phyloP scores from a whole-genome alignment of 2,888 invertebrate species.

The Tenthredo scrophulariae region DNA sequence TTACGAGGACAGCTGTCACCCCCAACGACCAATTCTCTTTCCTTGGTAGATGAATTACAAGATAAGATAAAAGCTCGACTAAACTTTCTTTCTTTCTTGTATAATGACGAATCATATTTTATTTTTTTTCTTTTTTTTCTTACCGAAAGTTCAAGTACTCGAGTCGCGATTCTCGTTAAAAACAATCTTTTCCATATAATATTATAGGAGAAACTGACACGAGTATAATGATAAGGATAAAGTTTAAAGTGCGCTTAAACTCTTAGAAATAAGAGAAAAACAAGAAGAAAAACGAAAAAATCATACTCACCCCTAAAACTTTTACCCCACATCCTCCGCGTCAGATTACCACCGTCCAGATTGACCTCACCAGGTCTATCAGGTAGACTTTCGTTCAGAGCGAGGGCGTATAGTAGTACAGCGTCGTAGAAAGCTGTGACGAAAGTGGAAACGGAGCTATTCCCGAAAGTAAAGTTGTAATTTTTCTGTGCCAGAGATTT shows the following conservation, averaged over 20 bases:
- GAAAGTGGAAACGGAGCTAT: constrained; percentile 92
- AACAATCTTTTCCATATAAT: not conserved
- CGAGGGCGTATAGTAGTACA: constrained; percentile 94
- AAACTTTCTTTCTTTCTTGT: not conserved
- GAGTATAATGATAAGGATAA: not conserved
- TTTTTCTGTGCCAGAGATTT: constrained; percentile 84
- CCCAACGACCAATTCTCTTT: not conserved
- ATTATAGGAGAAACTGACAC: not conserved
- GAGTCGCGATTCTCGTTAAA: not conserved
- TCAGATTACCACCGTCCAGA: constrained; percentile 91
- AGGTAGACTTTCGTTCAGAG: constrained; percentile 91
- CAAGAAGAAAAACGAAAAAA: not conserved
- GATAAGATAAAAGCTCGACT: not conserved
- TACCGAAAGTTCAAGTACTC: not conserved
- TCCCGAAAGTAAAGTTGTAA: constrained; percentile 87
- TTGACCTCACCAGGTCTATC: constrained; percentile 73
- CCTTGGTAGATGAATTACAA: not conserved
- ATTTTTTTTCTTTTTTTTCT: not conserved
- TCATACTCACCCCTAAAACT: constrained; percentile 87
- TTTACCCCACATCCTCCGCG: constrained; percentile 91
- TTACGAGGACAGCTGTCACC: constrained; percentile 18
- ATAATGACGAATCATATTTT: not conserved
- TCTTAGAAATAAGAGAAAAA: not conserved
- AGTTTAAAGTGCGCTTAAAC: not conserved
- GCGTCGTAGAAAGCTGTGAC: constrained; percentile 98